Evolutionary conservation across 2,113 vertebrate genomes (phyloP).

Genomic region (Prunella himalayana): DNA sequence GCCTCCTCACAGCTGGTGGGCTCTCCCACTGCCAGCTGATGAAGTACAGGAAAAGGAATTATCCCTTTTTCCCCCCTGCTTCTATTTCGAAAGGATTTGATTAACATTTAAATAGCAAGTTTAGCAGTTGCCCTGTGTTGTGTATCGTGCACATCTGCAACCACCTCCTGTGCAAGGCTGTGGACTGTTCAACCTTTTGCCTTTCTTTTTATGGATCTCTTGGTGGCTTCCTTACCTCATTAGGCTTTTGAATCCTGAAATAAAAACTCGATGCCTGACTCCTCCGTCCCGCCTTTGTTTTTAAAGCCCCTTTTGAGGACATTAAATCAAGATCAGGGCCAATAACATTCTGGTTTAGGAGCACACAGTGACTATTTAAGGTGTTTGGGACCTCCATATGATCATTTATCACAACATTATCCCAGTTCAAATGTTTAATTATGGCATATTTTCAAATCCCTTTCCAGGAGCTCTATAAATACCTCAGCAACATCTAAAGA

Average conservation of each 20-base stretch:
- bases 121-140: neutral
- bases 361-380: constrained; percentile 16
- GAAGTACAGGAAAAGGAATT: neutral
- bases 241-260: constrained; percentile 39
- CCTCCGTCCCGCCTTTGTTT: neutral
- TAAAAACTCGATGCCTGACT: constrained; percentile 31
- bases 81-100: constrained; percentile 9
- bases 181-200: constrained; percentile 5
- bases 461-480: constrained; percentile 34
- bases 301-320: constrained; percentile 18
- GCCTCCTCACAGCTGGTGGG: neutral
- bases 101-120: constrained; percentile 14
- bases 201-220: constrained; percentile 49
- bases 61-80: neutral
- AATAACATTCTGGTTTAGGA: constrained; percentile 15
- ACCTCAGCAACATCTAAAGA: constrained; percentile 2
- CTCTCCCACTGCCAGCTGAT: neutral
- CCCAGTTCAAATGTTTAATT: constrained; percentile 43
- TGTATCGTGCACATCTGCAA: constrained; percentile 5
- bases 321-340: constrained; percentile 26
- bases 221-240: constrained; percentile 26
- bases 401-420: constrained; percentile 58
- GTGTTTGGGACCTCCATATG: constrained; percentile 32
- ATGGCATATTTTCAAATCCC: constrained; percentile 17
- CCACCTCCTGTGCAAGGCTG: neutral